These are phyloP conservation scores for Echinops telfairi DNA, from an alignment of 2,113 vertebrate species.

Conservation along the genomic window DNA sequence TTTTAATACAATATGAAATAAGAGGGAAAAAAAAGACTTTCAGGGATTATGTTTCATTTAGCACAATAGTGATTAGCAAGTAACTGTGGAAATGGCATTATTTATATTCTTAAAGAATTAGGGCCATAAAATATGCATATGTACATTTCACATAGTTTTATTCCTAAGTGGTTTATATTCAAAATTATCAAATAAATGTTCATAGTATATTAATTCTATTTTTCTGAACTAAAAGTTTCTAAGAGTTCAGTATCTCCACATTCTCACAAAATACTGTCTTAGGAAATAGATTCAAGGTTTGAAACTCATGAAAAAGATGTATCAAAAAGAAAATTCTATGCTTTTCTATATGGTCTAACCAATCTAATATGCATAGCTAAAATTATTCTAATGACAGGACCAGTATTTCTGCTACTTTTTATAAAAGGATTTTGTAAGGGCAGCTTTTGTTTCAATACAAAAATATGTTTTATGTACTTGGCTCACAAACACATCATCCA, in stretches of 20 bases:
- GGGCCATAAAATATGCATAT: background rate
- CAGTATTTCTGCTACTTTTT: background rate
- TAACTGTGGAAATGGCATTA: background rate
- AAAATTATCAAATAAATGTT: background rate
- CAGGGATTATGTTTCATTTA: conserved; percentile 56
- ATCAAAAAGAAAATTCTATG: background rate
- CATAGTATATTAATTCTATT: background rate
- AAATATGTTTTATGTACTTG: conserved; percentile 5
- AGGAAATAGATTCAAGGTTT: background rate
- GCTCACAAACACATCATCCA: background rate
- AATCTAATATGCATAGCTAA: background rate
- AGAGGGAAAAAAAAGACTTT: background rate
- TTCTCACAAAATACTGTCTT: background rate
- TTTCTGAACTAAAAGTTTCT: background rate
- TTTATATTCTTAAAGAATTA: background rate
- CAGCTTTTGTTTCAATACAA: conserved; percentile 5
- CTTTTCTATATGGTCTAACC: background rate
- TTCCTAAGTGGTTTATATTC: background rate
- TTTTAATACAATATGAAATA: too few species aligned
- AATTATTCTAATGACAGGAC: conserved; percentile 1
- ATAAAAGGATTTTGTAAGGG: background rate
- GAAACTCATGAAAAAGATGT: background rate
- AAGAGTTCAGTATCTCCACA: background rate
- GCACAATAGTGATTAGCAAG: conserved; percentile 49
- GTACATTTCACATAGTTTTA: background rate